A percentile compares a stretch with the other conserved stretches of the same genome.
Evolutionary conservation across 2,797 vertebrate genomes (phyloP).

Genomic region (Cercopithecus mitis): DNA sequence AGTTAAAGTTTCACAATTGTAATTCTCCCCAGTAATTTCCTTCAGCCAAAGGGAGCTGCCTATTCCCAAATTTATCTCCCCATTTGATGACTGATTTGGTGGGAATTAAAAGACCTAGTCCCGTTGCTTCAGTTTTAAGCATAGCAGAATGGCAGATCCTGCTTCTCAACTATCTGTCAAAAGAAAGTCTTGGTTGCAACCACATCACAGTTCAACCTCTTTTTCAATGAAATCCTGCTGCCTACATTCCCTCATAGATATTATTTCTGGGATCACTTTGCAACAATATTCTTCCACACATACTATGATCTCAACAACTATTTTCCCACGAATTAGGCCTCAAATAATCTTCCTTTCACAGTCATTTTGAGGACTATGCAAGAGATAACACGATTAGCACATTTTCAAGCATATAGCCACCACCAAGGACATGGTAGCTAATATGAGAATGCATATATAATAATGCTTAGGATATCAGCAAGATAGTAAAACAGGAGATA

Average conservation of each 20-base stretch:
- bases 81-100: background rate
- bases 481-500: background rate
- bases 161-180: background rate
- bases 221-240: background rate
- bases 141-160: background rate
- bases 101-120: background rate
- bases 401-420: background rate
- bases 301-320: background rate
- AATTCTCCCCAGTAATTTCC: background rate
- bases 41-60: background rate
- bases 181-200: background rate
- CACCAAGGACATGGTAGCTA: background rate
- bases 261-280: background rate
- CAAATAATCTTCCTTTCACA: background rate
- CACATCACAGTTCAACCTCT: background rate
- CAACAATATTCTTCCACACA: background rate
- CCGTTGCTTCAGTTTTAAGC: background rate
- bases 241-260: background rate
- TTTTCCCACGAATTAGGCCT: background rate
- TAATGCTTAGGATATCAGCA: background rate
- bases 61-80: background rate
- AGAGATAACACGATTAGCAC: background rate
- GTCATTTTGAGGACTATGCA: background rate
- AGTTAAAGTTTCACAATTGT: background rate
- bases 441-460: background rate